Conservation (phyloP, 2,888 invertebrate genomes). For the Serripes groenlandicus region DNA sequence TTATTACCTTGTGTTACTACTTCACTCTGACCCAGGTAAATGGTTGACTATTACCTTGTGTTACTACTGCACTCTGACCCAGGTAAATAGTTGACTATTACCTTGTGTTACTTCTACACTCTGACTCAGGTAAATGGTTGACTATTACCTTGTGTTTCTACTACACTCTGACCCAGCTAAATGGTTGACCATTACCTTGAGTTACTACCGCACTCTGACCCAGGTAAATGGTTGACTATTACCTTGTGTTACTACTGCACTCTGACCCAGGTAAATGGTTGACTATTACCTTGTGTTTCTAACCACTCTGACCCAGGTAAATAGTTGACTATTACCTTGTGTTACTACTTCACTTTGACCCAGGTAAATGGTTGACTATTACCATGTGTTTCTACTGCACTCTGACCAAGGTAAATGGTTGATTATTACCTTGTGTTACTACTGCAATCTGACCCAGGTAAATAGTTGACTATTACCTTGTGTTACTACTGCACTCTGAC, state of each 20-base stretch:
- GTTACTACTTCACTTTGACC: conserved; percentile 89
- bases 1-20: conserved; percentile 81
- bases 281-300: conserved; percentile 79
- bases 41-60: conserved; percentile 87
- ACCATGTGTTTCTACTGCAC: conserved; percentile 83
- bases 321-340: conserved; percentile 88
- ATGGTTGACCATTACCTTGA: conserved; percentile 80
- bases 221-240: conserved; percentile 93
- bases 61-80: conserved; percentile 89
- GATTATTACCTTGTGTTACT: conserved; percentile 81
- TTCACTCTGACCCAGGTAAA: conserved; percentile 95
- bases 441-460: conserved; percentile 89
- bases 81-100: conserved; percentile 58
- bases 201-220: conserved; percentile 90
- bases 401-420: conserved; percentile 98
- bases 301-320: conserved; percentile 94
- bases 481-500: conserved; percentile 89
- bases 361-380: conserved; percentile 31
- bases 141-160: not conserved
- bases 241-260: conserved; percentile 88
- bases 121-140: conserved; percentile 98
- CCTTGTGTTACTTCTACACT: conserved; percentile 86
- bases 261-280: conserved; percentile 87
- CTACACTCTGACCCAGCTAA: not conserved
- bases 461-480: conserved; percentile 75